Evolutionary conservation across 2,113 vertebrate species (phyloP).

Genomic region (Pyxicephalus adspersus): DNA sequence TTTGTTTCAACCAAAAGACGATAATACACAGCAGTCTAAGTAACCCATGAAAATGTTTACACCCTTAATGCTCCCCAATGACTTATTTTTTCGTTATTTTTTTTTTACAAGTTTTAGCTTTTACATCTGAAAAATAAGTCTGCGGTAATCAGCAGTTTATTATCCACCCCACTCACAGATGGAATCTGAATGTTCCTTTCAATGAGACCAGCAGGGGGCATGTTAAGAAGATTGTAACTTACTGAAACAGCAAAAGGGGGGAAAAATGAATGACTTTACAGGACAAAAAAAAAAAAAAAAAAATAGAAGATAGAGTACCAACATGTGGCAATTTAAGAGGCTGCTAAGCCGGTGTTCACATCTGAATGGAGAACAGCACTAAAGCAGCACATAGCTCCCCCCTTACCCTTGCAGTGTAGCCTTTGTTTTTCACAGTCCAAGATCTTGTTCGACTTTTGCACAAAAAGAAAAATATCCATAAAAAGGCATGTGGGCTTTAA

Average conservation of each 20-base stretch:
- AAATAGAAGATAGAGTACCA: constrained; percentile 67
- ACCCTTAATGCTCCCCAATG: constrained; percentile 79
- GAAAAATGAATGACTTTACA: constrained; percentile 64
- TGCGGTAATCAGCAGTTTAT: constrained; percentile 70
- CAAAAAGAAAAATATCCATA: not conserved
- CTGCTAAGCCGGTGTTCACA: constrained; percentile 58
- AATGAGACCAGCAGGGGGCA: constrained; percentile 65
- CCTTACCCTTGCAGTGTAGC: not conserved
- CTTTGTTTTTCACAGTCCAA: constrained; percentile 11
- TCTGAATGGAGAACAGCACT: constrained; percentile 51
- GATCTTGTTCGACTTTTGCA: not conserved
- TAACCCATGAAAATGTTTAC: constrained; percentile 95
- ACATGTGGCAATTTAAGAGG: constrained; percentile 56
- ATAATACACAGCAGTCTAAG: constrained; percentile 95
- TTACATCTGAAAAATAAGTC: constrained; percentile 77
- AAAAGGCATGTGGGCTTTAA: not conserved
- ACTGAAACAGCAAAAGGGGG: constrained; percentile 62
- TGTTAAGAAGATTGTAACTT: constrained; percentile 69
- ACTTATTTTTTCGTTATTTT: constrained; percentile 62
- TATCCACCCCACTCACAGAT: constrained; percentile 63
- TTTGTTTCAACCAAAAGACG: constrained; percentile 97
- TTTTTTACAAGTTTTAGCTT: constrained; percentile 66
- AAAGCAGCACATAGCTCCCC: not conserved
- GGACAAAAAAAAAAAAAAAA: constrained; percentile 64
- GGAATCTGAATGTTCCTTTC: constrained; percentile 62